These are phyloP conservation scores for Harpagifer antarcticus DNA, from an alignment of 2,797 vertebrate genomes.

Conservation along the genomic window DNA sequence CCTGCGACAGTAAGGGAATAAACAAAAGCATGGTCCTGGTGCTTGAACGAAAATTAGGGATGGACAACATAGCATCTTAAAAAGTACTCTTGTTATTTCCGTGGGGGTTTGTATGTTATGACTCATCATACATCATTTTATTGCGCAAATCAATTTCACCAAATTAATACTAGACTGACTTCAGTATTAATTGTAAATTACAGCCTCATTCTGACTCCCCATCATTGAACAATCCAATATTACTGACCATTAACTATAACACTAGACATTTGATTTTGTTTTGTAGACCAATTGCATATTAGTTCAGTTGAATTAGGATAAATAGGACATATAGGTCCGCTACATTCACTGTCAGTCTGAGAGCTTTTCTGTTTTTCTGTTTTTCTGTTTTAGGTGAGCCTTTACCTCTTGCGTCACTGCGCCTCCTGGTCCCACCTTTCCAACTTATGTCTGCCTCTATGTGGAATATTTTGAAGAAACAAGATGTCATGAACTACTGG, in stretches of 20 bases:
- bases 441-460: constrained; percentile 85
- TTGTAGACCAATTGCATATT: background rate
- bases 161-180: background rate
- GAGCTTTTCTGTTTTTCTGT: constrained; percentile 1
- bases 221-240: background rate
- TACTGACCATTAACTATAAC: background rate
- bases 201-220: background rate
- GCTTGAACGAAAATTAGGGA: background rate
- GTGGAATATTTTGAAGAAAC: constrained; percentile 83
- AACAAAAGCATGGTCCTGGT: background rate
- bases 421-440: constrained; percentile 81
- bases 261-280: background rate
- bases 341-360: background rate
- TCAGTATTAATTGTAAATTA: background rate
- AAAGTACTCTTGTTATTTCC: background rate
- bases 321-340: background rate
- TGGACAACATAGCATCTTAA: too few relatives aligned
- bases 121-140: background rate
- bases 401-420: constrained; percentile 78
- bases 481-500: constrained; percentile 79
- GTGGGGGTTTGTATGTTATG: background rate
- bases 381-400: constrained; percentile 44
- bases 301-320: background rate
- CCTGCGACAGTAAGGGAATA: background rate
- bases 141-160: too few relatives aligned